These are phyloP conservation scores for Phalloptychus januarius DNA, from an alignment of 2,797 vertebrate genomes.

Conservation along the genomic window DNA sequence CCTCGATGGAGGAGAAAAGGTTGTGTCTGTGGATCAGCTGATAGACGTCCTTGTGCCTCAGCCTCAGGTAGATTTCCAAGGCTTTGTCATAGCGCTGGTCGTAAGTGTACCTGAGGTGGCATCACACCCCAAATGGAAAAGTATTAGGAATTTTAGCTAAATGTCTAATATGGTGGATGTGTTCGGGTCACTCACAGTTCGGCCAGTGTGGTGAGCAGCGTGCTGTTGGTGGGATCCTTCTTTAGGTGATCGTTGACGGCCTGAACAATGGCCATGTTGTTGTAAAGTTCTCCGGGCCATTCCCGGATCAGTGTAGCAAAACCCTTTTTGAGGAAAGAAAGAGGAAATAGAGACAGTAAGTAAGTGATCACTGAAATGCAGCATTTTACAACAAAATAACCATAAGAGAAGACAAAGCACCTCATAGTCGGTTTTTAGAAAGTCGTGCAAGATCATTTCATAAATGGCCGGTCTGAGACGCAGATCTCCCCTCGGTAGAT, in stretches of 20 bases:
- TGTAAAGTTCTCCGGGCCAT: slow-evolving; percentile 98
- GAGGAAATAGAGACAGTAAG: background rate
- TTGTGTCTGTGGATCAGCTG: slow-evolving; percentile 98
- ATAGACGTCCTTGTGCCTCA: slow-evolving; percentile 97
- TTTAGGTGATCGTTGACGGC: slow-evolving; percentile 92
- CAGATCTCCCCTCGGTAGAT: slow-evolving; percentile 94
- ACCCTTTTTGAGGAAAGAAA: slow-evolving; percentile 77
- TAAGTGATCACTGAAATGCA: background rate
- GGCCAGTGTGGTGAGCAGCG: slow-evolving; percentile 90
- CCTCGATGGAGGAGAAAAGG: slow-evolving; percentile 96
- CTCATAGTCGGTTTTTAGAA: slow-evolving; percentile 97
- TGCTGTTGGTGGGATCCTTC: slow-evolving; percentile 90
- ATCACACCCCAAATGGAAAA: background rate
- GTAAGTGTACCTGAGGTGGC: slow-evolving; percentile 88
- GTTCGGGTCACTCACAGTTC: slow-evolving; percentile 86
- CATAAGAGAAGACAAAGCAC: slow-evolving; percentile 66
- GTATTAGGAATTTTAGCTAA: background rate
- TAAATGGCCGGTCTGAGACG: slow-evolving; percentile 95
- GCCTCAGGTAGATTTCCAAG: slow-evolving; percentile 93
- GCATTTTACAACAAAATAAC: background rate
- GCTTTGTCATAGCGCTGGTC: slow-evolving; percentile 97
- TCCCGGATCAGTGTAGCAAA: slow-evolving; percentile 94
- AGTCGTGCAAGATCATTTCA: slow-evolving; percentile 98
- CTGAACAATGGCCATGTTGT: slow-evolving; percentile 95
- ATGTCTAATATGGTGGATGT: background rate